Conservation (phyloP, 2,888 invertebrate genomes). For the Biston betularia region DNA sequence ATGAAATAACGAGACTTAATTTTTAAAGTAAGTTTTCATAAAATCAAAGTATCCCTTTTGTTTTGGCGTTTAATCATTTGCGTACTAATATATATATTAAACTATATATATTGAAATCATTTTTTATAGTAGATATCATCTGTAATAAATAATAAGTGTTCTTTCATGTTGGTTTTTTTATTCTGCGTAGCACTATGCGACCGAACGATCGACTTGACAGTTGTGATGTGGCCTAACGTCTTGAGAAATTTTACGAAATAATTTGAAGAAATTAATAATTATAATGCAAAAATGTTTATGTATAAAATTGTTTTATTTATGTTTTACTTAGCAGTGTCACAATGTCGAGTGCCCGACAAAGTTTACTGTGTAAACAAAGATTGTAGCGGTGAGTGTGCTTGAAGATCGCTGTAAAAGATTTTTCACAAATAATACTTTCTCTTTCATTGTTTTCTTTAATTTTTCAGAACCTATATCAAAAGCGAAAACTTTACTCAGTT, state of each 20-base stretch:
- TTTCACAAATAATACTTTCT: conserved; percentile 51
- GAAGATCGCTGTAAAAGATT: conserved; percentile 39
- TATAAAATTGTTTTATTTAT: conserved; percentile 73
- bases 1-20: not conserved
- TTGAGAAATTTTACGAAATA: conserved; percentile 65
- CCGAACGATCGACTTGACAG: conserved; percentile 73
- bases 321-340: conserved; percentile 66
- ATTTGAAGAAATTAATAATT: conserved; percentile 60
- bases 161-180: not conserved
- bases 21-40: not conserved
- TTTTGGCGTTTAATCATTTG: too few relatives aligned
- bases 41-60: not conserved
- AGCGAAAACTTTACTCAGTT: conserved; percentile 86
- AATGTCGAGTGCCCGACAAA: conserved; percentile 87
- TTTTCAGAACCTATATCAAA: conserved; percentile 87
- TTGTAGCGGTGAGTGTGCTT: conserved; percentile 87
- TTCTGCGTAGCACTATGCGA: conserved; percentile 50
- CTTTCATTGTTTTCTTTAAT: conserved; percentile 45
- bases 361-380: conserved; percentile 89
- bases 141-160: too few relatives aligned
- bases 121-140: too few relatives aligned
- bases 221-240: conserved; percentile 84
- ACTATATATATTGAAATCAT: too few relatives aligned
- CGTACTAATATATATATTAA: too few relatives aligned
- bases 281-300: conserved; percentile 81